These are phyloP conservation scores for Encarsia formosa DNA, from an alignment of 2,888 invertebrate species.

Conservation along the genomic window DNA sequence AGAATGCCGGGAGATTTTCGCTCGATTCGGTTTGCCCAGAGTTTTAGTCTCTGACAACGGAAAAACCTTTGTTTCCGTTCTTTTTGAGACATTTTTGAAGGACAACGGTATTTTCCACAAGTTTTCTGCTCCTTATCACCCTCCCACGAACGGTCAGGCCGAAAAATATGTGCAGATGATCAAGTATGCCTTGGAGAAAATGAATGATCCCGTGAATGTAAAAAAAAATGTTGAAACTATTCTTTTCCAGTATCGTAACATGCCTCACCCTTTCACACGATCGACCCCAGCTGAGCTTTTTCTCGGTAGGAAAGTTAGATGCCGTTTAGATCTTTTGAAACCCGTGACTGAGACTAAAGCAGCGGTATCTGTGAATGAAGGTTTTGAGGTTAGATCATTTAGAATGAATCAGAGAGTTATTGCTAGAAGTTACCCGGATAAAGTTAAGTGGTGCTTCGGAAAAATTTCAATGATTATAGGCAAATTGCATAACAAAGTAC, in stretches of 20 bases:
- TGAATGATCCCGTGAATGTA: too few species aligned
- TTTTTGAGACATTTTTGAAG: not conserved
- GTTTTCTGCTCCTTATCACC: slow-evolving; percentile 17
- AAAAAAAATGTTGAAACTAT: not conserved
- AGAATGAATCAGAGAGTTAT: too few species aligned
- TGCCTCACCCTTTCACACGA: not conserved
- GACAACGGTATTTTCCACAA: slow-evolving; percentile 9
- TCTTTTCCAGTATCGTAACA: not conserved
- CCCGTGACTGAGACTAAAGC: not conserved
- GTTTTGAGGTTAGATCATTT: too few species aligned
- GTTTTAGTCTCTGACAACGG: slow-evolving; percentile 14
- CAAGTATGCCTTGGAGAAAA: slow-evolving; percentile 8
- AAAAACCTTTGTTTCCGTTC: not conserved
- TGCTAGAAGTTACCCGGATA: too few species aligned
- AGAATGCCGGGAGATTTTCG: slow-evolving; percentile 6
- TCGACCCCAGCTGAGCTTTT: not conserved
- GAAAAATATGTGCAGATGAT: slow-evolving; percentile 19
- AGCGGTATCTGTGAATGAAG: too few species aligned
- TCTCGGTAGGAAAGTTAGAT: not conserved
- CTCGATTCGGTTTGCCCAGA: slow-evolving; percentile 15
- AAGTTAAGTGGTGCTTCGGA: too few species aligned
- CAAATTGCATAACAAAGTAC: too few species aligned
- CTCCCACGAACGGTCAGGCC: slow-evolving; percentile 19
- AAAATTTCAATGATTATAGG: too few species aligned
- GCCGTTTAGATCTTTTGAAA: not conserved